Base-by-base conservation (phyloP, 2,797 vertebrate genomes). In the Pipistrellus pipistrellus region DNA sequence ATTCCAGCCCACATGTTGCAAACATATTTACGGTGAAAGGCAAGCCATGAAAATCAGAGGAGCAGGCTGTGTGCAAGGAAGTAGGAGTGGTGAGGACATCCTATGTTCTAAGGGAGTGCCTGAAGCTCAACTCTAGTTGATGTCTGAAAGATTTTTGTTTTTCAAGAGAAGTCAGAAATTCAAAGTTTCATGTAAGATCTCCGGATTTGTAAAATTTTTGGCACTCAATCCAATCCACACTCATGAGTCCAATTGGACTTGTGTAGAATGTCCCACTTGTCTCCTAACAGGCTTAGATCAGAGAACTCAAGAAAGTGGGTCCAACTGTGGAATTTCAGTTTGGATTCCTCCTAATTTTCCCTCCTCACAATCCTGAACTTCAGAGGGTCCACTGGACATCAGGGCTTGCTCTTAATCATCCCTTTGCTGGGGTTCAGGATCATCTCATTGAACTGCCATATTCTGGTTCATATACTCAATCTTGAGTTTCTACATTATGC, bases 51-150 rank as follows among this genome's bases (percentile, higher is more conserved):
- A n/a, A 87, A 38, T 27, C n/a, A 46, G 48, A 46, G n/a, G 25
- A 80, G 27, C 18, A 73, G 44, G 23, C 20, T 35, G 0, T 62
- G 18, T 59, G 9, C 14, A 38, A 46, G 20, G 4, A 62, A 21
- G 57, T 4, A 23, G 41, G 48, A 25, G 0, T 9, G 12, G 0
- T 41, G 14, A 9, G 18, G 4, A 14, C 2, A 38, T 23, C 0
- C 2, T 27, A 38, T 11, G 2, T 23, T 23, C 21, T 62, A 80
- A 57, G 2, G 2, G 10, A 8, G 13, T 6, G 17, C 17, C 88
- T 48, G 17, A 35, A 89, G 18, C 41, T 82, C 1, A 23, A 27
- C 66, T 80, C 20, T 64, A 46, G 27, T 1, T 48, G 10, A 91
- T 48, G 25, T 12, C 57, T 87, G 27, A 80, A 23, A 84, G 23